Percentiles rank a stretch among this genome's conserved stretches.
Conservation (phyloP, 2,888 invertebrate species). For the Agonum fuliginosum region DNA sequence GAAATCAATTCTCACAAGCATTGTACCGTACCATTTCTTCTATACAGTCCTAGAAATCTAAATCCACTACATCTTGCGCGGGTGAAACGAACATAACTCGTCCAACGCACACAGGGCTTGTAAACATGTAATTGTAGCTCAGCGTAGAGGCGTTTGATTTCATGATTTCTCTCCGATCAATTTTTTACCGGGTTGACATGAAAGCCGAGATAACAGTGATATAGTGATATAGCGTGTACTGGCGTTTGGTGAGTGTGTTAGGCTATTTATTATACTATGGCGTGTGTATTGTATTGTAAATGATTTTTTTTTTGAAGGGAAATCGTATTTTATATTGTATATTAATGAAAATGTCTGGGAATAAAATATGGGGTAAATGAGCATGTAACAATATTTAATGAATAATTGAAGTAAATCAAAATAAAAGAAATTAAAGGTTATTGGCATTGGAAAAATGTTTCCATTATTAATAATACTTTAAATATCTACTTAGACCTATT, state of each 20-base stretch:
- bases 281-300: conserved; percentile 1
- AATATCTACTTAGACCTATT: too few relatives aligned
- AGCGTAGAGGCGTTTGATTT: background rate
- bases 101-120: background rate
- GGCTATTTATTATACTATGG: conserved; percentile 2
- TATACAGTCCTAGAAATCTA: background rate
- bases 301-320: background rate
- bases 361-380: background rate
- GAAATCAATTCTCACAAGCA: too few relatives aligned
- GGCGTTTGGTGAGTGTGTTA: background rate
- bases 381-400: too few relatives aligned
- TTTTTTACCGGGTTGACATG: conserved; percentile 26
- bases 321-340: background rate
- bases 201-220: conserved; percentile 34
- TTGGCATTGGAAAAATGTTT: too few relatives aligned
- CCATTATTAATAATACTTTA: too few relatives aligned
- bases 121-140: background rate
- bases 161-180: conserved; percentile 25
- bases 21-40: too few relatives aligned
- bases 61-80: background rate
- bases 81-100: background rate
- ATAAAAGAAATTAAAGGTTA: too few relatives aligned
- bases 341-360: background rate
- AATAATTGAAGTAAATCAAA: too few relatives aligned
- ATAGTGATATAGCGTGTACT: conserved; percentile 25